Percentiles rank a stretch among this genome's conserved stretches.
These are phyloP conservation scores for Candoia aspera DNA, from an alignment of 2,113 vertebrate genomes.

Conservation along the genomic window DNA sequence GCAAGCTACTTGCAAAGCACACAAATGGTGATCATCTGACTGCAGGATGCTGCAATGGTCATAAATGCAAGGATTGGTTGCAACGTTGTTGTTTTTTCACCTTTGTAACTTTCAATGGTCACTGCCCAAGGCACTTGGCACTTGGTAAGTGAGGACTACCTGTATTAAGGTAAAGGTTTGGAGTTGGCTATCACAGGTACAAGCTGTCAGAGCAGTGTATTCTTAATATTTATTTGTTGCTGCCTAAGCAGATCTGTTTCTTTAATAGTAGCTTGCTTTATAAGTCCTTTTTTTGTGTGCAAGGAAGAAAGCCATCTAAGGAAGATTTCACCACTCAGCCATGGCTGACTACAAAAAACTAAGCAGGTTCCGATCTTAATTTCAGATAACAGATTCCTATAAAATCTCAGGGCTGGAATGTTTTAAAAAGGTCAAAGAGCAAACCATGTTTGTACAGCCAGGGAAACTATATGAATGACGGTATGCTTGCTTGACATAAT, in stretches of 20 bases:
- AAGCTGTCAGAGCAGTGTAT: not conserved
- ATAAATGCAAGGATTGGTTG: no score
- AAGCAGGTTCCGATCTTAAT: not conserved
- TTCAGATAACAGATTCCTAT: not conserved
- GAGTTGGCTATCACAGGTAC: not conserved
- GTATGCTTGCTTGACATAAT: not conserved
- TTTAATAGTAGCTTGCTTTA: not conserved
- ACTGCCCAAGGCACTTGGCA: no score
- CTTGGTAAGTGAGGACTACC: no score
- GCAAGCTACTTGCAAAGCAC: no score
- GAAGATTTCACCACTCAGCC: not conserved
- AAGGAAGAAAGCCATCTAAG: not conserved
- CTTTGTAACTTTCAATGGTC: no score
- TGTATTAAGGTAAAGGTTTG: no score
- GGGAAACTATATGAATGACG: not conserved
- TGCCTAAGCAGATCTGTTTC: not conserved
- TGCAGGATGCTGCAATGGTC: no score
- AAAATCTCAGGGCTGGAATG: not conserved
- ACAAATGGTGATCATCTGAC: no score
- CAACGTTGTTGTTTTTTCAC: no score
- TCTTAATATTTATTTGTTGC: not conserved
- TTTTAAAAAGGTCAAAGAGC: not conserved
- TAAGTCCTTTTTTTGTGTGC: not conserved
- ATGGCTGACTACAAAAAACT: no score
- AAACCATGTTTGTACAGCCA: not conserved